These are phyloP conservation scores for Atherinosoma microstoma DNA, from an alignment of 2,797 vertebrate genomes.

Conservation along the genomic window DNA sequence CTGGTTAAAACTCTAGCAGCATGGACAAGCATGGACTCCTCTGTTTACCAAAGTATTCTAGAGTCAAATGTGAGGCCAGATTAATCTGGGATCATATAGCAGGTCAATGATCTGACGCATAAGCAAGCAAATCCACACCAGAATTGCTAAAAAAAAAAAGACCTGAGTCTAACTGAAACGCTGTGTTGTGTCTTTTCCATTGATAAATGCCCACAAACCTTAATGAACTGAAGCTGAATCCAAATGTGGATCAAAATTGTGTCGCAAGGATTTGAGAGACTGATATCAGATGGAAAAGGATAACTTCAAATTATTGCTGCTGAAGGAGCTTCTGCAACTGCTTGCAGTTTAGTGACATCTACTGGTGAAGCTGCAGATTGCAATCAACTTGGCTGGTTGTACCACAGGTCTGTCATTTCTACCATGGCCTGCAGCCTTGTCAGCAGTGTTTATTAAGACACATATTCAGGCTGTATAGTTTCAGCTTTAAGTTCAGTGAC, in stretches of 20 bases:
- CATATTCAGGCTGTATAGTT: conserved; percentile 1
- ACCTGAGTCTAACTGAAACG: too few species aligned
- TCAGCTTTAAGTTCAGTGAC: conserved; percentile 19
- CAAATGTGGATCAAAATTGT: background rate
- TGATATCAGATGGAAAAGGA: too few species aligned
- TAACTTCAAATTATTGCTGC: too few species aligned
- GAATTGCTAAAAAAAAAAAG: too few species aligned
- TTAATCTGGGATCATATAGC: background rate
- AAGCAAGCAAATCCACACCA: too few species aligned
- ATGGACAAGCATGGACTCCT: background rate
- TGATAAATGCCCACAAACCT: too few species aligned
- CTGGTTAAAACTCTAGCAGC: too few species aligned
- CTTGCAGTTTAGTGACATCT: too few species aligned
- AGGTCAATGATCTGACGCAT: background rate
- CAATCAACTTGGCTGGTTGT: background rate
- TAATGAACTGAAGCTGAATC: too few species aligned
- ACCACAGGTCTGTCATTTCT: background rate
- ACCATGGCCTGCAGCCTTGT: background rate
- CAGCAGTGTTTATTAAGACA: background rate
- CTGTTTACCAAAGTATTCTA: background rate
- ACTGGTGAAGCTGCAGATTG: too few species aligned
- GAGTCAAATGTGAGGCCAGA: background rate
- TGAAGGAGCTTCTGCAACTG: too few species aligned
- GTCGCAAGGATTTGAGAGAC: background rate
- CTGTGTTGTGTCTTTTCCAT: too few species aligned